Conservation (phyloP, 2,113 vertebrate genomes). For the Sceloporus undulatus region DNA sequence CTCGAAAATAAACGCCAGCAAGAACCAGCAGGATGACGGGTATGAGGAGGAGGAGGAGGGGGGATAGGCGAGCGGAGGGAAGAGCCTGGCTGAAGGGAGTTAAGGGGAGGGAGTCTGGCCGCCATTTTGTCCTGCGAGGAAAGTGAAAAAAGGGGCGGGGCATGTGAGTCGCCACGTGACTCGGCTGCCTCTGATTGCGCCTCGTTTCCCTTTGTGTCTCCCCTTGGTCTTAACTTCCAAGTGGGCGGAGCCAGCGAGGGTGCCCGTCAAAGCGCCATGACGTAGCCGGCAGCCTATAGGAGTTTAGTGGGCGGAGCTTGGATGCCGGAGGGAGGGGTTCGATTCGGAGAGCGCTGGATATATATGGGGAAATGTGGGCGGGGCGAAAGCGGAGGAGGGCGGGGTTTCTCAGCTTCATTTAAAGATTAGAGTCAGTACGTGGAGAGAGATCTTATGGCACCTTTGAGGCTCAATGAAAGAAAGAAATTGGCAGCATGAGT, state of each 20-base stretch:
- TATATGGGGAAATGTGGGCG: background rate
- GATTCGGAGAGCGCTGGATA: too few species aligned
- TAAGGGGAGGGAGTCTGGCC: background rate
- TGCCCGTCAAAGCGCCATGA: background rate
- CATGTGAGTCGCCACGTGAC: background rate
- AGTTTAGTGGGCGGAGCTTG: background rate
- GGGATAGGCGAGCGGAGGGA: background rate
- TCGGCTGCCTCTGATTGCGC: slow-evolving; percentile 39
- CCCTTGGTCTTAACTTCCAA: slow-evolving; percentile 36
- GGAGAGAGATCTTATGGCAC: too few species aligned
- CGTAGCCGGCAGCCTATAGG: slow-evolving; percentile 26
- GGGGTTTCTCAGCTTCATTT: background rate
- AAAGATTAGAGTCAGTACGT: too few species aligned
- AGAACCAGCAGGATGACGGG: slow-evolving; percentile 90
- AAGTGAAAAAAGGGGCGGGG: background rate
- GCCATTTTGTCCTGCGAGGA: slow-evolving; percentile 26
- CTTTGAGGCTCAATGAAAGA: too few species aligned
- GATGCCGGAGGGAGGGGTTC: background rate
- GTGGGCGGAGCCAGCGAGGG: background rate
- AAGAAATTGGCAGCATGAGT: too few species aligned
- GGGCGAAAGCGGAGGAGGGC: background rate
- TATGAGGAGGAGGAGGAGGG: slow-evolving; percentile 49
- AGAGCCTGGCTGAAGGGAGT: background rate
- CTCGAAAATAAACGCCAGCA: slow-evolving; percentile 90
- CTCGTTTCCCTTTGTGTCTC: background rate